phyloP scores from a whole-genome alignment of 2,888 invertebrate genomes.

The Esperia sulphurella region DNA sequence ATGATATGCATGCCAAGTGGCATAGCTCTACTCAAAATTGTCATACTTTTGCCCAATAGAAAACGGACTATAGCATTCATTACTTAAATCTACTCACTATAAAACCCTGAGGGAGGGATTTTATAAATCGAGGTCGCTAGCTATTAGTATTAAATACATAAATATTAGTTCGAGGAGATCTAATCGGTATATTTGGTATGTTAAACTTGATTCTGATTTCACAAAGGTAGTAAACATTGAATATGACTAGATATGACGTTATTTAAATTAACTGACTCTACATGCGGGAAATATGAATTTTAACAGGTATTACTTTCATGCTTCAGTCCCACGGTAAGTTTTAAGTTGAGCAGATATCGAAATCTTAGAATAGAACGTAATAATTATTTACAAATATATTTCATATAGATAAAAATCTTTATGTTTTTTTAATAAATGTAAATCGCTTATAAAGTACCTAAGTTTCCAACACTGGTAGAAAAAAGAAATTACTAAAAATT shows the following conservation, averaged over 20 bases:
- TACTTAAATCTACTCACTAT: conserved; percentile 33
- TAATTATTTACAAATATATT: conserved; percentile 71
- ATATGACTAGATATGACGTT: conserved; percentile 17
- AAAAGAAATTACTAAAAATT: conserved; percentile 40
- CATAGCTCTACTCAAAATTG: too few species aligned
- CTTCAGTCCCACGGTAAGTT: conserved; percentile 66
- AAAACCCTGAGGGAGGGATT: conserved; percentile 13
- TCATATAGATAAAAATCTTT: conserved; percentile 59
- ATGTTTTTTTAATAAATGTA: conserved; percentile 51
- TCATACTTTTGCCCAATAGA: too few species aligned
- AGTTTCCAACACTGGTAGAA: conserved; percentile 50
- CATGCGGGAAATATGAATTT: conserved; percentile 30
- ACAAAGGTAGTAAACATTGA: conserved; percentile 10
- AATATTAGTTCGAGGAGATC: not conserved
- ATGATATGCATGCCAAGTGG: too few species aligned
- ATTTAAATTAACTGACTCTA: conserved; percentile 23
- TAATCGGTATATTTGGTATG: conserved; percentile 11
- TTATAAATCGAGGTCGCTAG: conserved; percentile 4
- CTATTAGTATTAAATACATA: too few species aligned
- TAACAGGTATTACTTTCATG: conserved; percentile 26
- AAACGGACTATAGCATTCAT: too few species aligned
- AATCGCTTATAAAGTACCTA: conserved; percentile 65
- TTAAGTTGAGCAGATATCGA: conserved; percentile 75
- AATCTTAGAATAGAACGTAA: conserved; percentile 74
- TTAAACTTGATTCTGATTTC: conserved; percentile 11